phyloP scores from a whole-genome alignment of 1,140 invertebrate genomes.

The Chionoecetes opilio region DNA sequence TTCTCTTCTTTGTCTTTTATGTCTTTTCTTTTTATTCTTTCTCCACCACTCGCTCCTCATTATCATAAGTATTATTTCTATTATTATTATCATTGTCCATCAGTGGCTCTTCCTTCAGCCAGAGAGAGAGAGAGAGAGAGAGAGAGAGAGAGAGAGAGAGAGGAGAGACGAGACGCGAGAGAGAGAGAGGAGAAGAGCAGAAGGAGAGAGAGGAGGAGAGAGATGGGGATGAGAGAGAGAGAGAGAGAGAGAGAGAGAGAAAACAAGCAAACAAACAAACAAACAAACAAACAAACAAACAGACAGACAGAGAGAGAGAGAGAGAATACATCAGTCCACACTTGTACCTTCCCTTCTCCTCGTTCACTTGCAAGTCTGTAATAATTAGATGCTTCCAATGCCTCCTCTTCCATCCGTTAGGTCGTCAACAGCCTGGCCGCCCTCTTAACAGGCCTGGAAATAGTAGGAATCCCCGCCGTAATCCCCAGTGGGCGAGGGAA shows the following conservation, averaged over 20 bases:
- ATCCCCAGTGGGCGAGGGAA: slow-evolving; percentile 28
- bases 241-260: background rate
- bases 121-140: background rate
- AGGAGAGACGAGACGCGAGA: background rate
- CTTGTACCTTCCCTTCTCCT: background rate
- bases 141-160: background rate
- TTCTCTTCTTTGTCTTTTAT: no score
- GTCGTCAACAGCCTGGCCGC: background rate
- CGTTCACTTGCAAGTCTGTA: background rate
- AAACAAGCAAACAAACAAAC: background rate
- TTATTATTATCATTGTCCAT: background rate
- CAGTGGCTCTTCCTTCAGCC: background rate
- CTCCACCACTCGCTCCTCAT: no score
- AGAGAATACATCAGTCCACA: background rate
- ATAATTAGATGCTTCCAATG: background rate
- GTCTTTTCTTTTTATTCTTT: no score
- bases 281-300: background rate
- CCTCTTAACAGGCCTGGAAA: slow-evolving; percentile 9
- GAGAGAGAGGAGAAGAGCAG: background rate
- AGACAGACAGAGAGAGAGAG: no score
- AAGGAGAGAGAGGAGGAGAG: background rate
- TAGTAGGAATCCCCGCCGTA: background rate
- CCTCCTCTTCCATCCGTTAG: background rate
- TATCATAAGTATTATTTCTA: background rate
- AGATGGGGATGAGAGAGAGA: background rate